Conservation (phyloP, 2,888 invertebrate genomes). For the Thymelicus lineola region DNA sequence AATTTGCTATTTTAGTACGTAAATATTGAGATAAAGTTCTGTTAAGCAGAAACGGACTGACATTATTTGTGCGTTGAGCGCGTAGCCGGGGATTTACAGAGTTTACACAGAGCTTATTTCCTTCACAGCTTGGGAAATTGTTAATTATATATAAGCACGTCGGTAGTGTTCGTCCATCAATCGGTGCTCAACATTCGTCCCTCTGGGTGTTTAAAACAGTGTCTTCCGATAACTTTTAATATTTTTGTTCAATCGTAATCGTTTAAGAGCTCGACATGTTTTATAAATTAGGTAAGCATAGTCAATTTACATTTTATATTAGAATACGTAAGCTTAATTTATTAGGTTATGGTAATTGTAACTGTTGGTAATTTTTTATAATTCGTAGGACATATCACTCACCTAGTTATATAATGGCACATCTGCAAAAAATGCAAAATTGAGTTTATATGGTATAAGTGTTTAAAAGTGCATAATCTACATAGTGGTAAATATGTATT, state of each 20-base stretch:
- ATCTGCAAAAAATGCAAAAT: too few species aligned
- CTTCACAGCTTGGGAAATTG: constrained; percentile 22
- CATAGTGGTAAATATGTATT: too few species aligned
- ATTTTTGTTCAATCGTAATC: constrained; percentile 8
- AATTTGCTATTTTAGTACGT: constrained; percentile 6
- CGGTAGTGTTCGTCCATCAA: constrained; percentile 6
- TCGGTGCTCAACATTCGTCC: constrained; percentile 7
- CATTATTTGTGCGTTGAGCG: constrained; percentile 21
- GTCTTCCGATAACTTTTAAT: constrained; percentile 20
- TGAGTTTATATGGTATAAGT: too few species aligned
- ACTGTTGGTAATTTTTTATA: too few species aligned
- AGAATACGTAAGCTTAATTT: too few species aligned
- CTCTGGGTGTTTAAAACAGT: not conserved
- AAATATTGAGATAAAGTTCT: constrained; percentile 6
- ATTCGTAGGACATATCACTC: too few species aligned
- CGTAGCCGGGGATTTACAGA: constrained; percentile 42
- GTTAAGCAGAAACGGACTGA: constrained; percentile 6
- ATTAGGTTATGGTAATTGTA: too few species aligned
- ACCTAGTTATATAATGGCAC: too few species aligned
- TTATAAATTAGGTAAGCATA: constrained; percentile 25
- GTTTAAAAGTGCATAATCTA: too few species aligned
- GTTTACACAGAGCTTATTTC: constrained; percentile 28
- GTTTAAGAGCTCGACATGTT: constrained; percentile 12
- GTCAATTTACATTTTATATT: not conserved
- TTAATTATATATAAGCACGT: constrained; percentile 29